Evolutionary conservation across 2,113 vertebrate species (phyloP), one percentile per base, ranked within the genome.

Genomic region (Archocentrus centrarchus): DNA sequence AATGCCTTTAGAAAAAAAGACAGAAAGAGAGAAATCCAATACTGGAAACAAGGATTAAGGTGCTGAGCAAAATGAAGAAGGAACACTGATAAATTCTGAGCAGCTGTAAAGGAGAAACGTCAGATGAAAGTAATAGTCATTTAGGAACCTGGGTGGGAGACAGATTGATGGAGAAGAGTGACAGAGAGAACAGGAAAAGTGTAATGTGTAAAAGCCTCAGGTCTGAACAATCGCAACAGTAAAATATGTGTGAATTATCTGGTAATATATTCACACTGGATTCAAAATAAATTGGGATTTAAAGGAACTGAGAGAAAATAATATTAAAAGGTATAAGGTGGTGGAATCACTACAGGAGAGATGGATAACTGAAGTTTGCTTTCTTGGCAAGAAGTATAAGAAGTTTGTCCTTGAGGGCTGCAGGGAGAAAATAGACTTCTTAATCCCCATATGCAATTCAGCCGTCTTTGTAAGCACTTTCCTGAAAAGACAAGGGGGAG

Each of bases 401-500:
- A 88, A 81, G 88, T 91, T 89, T 86, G 93, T 93, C 92, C 93
- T 94, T 95, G 92, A 91, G 83, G 83, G 44, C 79, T 76, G 75
- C 81, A 62, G 53, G 47, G 81, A 81, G 86, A 86, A 87, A 90
- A 90, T 85, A 83, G 79, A 92, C 83, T 90, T 91, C 91, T 91
- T 90, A 93, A 93, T 94, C 86, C 85, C 62, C 27, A 83, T 78
- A 86, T 90, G 87, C 86, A 89, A 89, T 79, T 89, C 87, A 63
- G 87, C 77, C 2, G 17, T 91, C 91, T 94, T 93, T 94, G 93
- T 90, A 93, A 94, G 92, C 93, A 89, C 83, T 91, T 92, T 92
- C 73, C 80, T 75, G 59, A 3, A n/a, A 22, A 75, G 59, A 27
- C 8, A 8, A 30, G 24, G 64, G 39, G 22, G 15, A 7, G 57